A percentile compares a stretch with the other conserved stretches of the same genome.
Evolutionary conservation across 2,113 vertebrate genomes (phyloP).

Genomic region (Ctenomys sociabilis): DNA sequence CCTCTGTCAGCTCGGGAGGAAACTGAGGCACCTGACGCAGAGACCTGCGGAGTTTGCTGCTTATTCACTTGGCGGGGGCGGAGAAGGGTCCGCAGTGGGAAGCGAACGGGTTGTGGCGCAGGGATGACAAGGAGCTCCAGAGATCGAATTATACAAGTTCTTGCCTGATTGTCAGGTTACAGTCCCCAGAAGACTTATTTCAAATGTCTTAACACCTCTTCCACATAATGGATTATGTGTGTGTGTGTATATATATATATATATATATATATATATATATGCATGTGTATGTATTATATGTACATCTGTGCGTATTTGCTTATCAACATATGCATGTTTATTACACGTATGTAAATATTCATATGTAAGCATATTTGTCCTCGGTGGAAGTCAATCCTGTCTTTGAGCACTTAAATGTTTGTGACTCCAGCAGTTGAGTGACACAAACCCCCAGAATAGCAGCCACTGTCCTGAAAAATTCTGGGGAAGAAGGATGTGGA

Average conservation of each 20-base stretch:
- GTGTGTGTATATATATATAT: too few species aligned
- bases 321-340: neutral
- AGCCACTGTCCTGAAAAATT: neutral
- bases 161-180: neutral
- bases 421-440: neutral
- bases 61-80: neutral
- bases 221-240: too few species aligned
- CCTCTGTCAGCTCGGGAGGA: neutral
- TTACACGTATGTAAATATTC: neutral
- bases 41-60: neutral
- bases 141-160: neutral
- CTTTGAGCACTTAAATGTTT: neutral
- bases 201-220: neutral
- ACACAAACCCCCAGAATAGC: neutral
- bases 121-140: neutral
- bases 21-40: neutral
- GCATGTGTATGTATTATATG: fast-evolving
- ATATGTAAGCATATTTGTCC: too few species aligned
- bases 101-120: neutral
- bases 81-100: neutral
- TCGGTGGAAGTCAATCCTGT: fast-evolving
- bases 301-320: neutral
- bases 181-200: neutral
- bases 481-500: neutral
- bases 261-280: too few species aligned